These are phyloP conservation scores for Machimus atricapillus DNA, from an alignment of 2,888 invertebrate genomes.

Conservation along the genomic window DNA sequence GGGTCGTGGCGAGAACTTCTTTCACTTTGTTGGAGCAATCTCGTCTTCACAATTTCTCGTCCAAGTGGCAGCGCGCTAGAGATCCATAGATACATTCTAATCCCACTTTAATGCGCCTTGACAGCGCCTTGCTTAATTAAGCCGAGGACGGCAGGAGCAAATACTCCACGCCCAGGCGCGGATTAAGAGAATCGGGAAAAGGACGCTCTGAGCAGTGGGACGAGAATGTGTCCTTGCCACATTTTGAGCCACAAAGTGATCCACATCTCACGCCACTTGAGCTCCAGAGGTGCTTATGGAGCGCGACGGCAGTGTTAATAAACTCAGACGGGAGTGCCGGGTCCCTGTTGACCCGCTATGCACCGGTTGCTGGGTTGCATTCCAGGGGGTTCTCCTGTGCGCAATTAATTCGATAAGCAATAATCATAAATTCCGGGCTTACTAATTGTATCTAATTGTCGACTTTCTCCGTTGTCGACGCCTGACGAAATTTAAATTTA, in stretches of 20 bases:
- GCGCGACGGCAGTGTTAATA: background rate
- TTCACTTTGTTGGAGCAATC: background rate
- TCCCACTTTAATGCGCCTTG: background rate
- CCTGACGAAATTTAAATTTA: background rate
- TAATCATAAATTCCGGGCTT: background rate
- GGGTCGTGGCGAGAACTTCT: background rate
- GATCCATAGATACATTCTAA: background rate
- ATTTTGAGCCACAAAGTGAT: background rate
- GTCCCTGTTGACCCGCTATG: background rate
- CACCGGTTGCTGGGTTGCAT: background rate
- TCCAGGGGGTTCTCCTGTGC: background rate
- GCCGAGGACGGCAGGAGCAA: background rate
- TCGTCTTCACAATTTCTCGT: background rate
- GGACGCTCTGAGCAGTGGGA: background rate
- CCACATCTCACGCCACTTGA: background rate
- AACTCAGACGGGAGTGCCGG: background rate
- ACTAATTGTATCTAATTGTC: conserved; percentile 18
- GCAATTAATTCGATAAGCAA: conserved; percentile 12
- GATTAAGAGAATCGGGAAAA: background rate
- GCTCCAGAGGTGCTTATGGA: background rate
- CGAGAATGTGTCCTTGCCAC: background rate
- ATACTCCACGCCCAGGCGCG: background rate
- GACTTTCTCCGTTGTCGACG: background rate
- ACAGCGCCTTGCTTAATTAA: background rate
- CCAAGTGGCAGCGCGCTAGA: background rate